phyloP scores from a whole-genome alignment of 2,888 invertebrate genomes.

The Sericinus montela region DNA sequence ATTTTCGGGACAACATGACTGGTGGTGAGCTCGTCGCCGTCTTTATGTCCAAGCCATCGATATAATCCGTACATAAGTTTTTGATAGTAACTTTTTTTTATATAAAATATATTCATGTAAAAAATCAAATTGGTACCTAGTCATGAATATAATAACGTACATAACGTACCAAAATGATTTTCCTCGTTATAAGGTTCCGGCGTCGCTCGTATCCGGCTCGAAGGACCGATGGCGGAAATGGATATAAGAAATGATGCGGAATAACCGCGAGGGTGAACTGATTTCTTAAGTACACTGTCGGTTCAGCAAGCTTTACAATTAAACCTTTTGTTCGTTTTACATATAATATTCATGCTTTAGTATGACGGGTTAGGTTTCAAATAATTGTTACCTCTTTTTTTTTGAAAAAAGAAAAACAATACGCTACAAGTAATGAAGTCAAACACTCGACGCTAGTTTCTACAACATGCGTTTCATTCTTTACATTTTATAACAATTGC shows the following conservation, averaged over 20 bases:
- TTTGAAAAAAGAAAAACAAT: constrained; percentile 11
- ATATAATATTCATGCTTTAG: neutral
- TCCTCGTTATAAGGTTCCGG: constrained; percentile 67
- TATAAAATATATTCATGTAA: too few relatives aligned
- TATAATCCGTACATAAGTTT: too few relatives aligned
- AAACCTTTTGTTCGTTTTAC: constrained; percentile 6
- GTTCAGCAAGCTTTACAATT: constrained; percentile 13
- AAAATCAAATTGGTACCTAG: neutral
- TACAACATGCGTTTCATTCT: constrained; percentile 7
- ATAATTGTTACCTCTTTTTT: constrained; percentile 2
- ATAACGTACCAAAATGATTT: constrained; percentile 31
- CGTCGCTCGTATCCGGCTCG: constrained; percentile 54
- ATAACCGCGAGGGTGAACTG: constrained; percentile 29
- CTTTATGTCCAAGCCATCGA: too few relatives aligned
- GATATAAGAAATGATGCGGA: constrained; percentile 49
- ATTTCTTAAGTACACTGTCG: constrained; percentile 21
- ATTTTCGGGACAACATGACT: too few relatives aligned
- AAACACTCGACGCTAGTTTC: constrained; percentile 10
- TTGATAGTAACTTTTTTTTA: too few relatives aligned
- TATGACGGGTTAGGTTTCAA: neutral
- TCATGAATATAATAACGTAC: constrained; percentile 20
- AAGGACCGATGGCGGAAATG: constrained; percentile 60
- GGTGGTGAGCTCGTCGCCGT: too few relatives aligned
- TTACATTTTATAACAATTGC: constrained; percentile 17
- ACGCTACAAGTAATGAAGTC: constrained; percentile 14